Base-by-base conservation (phyloP, 2,888 invertebrate species). In the Brachylomia viminalis region DNA sequence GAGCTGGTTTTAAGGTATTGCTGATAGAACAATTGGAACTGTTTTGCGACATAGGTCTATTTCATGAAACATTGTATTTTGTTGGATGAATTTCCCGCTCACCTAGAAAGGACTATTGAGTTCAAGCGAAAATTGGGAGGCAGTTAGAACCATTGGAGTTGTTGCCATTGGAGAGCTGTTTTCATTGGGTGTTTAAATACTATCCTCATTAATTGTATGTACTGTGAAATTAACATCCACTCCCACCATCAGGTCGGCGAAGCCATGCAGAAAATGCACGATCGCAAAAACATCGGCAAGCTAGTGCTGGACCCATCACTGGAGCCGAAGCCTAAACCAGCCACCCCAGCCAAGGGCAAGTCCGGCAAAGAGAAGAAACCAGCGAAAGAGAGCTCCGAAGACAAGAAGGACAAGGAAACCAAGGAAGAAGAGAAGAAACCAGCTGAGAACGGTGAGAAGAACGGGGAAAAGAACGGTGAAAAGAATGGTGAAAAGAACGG, bases 211-310 rank as follows among this genome's bases (percentile, higher is more conserved):
- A 0, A 20, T 11, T 27, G n/a, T 52, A 5, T 1, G 0, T 30
- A 54, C 11, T 47, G 11, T 47, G 49, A 52, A 65, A 59, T 23
- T 67, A 49, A 79, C 17, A 20, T 30, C 1, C 27, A 13, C 64
- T 77, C 27, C 38, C 45, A 73, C 67, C 23, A 64, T 5, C 90
- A 98, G 98, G 98, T 98, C 27, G 97, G 98, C 45, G 98, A 99
- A 91, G 99, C 98, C 11, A 98, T 99, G 98, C 98, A 98, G 94
- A 98, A 98, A 95, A 98, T 99, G 98, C 98, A 98, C 95, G 98
- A 98, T 91, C 98, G 98, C 91, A 98, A 98, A 95, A 99, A 99
- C 95, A 97, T 99, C 90, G 99, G 99, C 75, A 99, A 99, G 94
- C 97, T 99, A 65, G 97, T 99, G 64, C 95, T 99, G 83, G 98